Percentiles rank a stretch among this genome's conserved stretches.
Evolutionary conservation across 2,113 vertebrate species (phyloP).

Genomic region (Melanerpes aurifrons): DNA sequence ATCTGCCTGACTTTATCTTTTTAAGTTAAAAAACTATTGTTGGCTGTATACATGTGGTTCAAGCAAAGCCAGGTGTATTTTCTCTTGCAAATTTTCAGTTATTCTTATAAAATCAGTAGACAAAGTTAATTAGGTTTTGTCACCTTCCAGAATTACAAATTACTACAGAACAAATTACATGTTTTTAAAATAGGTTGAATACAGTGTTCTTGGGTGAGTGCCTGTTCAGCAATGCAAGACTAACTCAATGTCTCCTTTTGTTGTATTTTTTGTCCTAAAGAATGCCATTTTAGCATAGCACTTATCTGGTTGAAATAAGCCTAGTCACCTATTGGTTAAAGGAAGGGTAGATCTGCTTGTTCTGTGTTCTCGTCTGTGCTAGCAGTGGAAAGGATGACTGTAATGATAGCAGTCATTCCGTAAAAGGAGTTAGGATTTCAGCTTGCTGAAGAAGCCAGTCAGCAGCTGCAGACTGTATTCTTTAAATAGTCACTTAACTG

Average conservation of each 20-base stretch:
- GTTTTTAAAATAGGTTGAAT: background rate
- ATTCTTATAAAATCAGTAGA: background rate
- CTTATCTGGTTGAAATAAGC: background rate
- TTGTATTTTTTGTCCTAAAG: background rate
- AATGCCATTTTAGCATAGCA: background rate
- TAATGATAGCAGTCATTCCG: background rate
- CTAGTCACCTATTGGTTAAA: background rate
- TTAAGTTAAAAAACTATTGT: background rate
- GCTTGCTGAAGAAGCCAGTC: background rate
- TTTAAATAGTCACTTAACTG: conserved; percentile 61
- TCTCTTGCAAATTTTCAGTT: background rate
- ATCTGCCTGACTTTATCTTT: background rate
- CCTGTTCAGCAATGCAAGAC: background rate
- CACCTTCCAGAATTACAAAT: background rate
- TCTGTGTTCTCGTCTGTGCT: fast-evolving
- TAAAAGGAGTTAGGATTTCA: background rate
- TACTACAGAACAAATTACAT: background rate
- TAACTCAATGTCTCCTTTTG: background rate
- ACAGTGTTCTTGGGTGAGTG: background rate
- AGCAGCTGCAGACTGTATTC: conserved; percentile 24
- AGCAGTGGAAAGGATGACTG: background rate
- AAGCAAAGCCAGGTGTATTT: background rate
- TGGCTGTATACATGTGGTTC: background rate
- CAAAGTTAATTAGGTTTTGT: background rate
- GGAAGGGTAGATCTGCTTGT: background rate